Base-by-base conservation (phyloP, 2,797 vertebrate genomes). In the Chromis chromis region DNA sequence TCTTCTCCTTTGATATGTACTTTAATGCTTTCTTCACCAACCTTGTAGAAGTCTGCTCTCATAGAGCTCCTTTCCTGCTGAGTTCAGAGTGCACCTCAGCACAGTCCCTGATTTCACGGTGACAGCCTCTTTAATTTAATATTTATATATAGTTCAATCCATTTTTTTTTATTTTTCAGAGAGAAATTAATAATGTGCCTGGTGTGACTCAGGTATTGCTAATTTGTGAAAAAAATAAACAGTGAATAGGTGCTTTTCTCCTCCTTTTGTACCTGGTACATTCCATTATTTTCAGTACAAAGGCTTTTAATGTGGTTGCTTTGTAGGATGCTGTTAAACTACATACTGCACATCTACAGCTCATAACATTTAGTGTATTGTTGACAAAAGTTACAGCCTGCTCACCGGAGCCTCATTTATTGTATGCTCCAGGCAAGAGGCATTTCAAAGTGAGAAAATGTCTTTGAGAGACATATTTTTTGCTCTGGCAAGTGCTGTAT, bases 1-100 rank as follows among this genome's bases (percentile, higher is more conserved):
- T 77, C 71, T 79, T 74, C 83, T 90, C 74, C 86, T 94, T 93
- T 93, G 86, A 89, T 89, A 88, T 89, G 79, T 87, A 83, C 81
- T 83, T 91, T 90, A 84, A 87, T 88, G 88, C 82, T 81, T 85
- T 91, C 83, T 88, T 85, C 79, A 84, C 70, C 79, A 74, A 76
- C 76, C 72, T 82, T 81, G 86, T 86, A 84, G 80, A 86, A 86
- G 79, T 85, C 75, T 84, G 68, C 79, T 78, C 78, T 85, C 81
- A 19, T 21, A 68, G 65, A 58, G 58, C 64, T 78, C 48, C 77
- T 77, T 60, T 85, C 76, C 78, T 53, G 78, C 81, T 82, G 78
- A 61, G 72, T 84, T 86, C 72, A 82, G 82, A 92, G 88, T 84
- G 84, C 79, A 84, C 70, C 74, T 83, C 49, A 24, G 63, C 79